Base-by-base conservation (phyloP, 30 jellyfish, hydroid and myxozoan species). In the Sanderia malayensis region DNA sequence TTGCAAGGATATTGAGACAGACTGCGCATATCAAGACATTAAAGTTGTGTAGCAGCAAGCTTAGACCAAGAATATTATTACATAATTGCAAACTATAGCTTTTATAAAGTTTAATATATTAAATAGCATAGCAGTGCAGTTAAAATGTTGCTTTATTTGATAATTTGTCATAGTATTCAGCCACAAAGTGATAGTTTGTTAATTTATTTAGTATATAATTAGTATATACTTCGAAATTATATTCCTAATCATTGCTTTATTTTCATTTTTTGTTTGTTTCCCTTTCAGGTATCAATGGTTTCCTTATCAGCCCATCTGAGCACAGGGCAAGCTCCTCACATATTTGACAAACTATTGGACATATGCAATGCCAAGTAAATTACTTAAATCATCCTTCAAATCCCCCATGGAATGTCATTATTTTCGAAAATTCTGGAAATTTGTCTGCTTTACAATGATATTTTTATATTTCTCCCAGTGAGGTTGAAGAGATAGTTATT, bases 291-390 rank as follows among this genome's bases (percentile, higher is more conserved):
- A 6, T 29, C 87, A 25, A 0, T 63, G 45, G 26, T 76, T 17
- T 26, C 87, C 21, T 13, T 76, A 21, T 44, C 80, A 41, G 29
- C 80, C 15, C 61, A 21, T 18, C 26, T 61, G 2, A 28, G 32
- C 27, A 21, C 49, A 22, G 87, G 87, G 18, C 30, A 62, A 61
- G 78, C 67, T 59, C 22, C 87, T 8, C 80, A 63, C 19, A 27
- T 76, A 15, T 25, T 76, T 13, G 37, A 76, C 55, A 75, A 65
- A 4, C 13, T 76, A 44, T 66, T 76, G 26, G 77, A 62, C 46
- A 26, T 37, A n/a, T 29, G 67, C 72, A 29, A 20, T 2, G 65
- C 25, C 55, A 61, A 80, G 87, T 76, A n/a, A 11, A 28, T 33
- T 37, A 28, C 30, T 63, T 6, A 11, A 63, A 4, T 9, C 44